Evolutionary conservation across 2,888 invertebrate genomes (phyloP), one percentile per base, ranked within the genome.

Genomic region (Hanleya hanleyi): DNA sequence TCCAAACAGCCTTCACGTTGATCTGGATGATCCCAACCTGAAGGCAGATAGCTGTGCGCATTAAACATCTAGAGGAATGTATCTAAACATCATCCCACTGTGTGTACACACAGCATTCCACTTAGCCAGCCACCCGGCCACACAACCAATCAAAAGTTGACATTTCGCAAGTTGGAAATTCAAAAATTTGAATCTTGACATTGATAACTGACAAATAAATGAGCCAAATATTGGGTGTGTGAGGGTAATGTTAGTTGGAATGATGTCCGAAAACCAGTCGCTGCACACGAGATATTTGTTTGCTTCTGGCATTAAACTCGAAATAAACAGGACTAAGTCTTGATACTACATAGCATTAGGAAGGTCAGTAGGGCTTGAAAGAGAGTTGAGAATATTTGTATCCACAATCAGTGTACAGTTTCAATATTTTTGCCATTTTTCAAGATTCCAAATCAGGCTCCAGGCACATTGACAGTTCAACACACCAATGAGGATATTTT

Each of bases 141-240:
- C 12, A 22, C 22, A 57, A 32, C 57, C 57, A 57, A 57, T 57
- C 57, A 26, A 57, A 22, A 57, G 57, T 29, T 57, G 29, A 57
- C 57, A 57, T 4, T 29, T 57, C 57, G 29, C 15, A 22, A 57
- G 2, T 9, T 29, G 2, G 32, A 57, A 57, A 57, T 57, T 57
- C 57, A 29, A 57, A 57, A 57, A 29, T 22, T 57, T 32, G 12
- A 57, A 57, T 57, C 26, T 57, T 57, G 57, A 57, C 57, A 57
- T 57, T 57, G 57, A 57, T 57, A 57, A 57, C 57, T 57, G 4
- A 15, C 32, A 57, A 57, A 57, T 57, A 57, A n/a, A 29, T 57
- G 57, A 57, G 29, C 29, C 22, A 57, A 57, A 57, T 57, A 57
- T 57, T 57, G 57, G 57, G 57, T 57, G 57, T 57, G 57, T 57